Conservation (phyloP, 2,797 vertebrate species). For the Lophotriccus pileatus region DNA sequence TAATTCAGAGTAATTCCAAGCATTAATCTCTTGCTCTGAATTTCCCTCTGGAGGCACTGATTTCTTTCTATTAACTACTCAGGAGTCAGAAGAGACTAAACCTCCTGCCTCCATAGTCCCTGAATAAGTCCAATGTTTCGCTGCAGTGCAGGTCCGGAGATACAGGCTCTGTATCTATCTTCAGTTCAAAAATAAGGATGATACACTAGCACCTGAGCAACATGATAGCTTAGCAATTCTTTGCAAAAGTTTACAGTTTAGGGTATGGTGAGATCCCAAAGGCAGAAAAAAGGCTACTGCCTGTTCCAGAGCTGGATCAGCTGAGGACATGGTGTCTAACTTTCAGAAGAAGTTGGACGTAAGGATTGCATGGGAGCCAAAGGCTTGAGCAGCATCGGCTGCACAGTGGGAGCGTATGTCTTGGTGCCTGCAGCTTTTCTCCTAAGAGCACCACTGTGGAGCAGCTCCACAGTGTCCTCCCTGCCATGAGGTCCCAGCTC, state of each 20-base stretch:
- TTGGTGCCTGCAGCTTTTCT: not conserved
- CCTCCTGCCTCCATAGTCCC: not conserved
- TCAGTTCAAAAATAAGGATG: not conserved
- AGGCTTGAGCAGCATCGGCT: not conserved
- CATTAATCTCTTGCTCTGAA: not conserved
- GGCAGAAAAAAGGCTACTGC: not conserved
- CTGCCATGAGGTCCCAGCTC: not conserved
- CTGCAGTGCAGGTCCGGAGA: not conserved
- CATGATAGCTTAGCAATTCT: not conserved
- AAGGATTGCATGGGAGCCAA: not conserved
- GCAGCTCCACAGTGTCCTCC: rapidly evolving
- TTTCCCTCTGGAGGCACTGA: not conserved
- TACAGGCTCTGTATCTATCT: not conserved
- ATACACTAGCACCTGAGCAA: not conserved
- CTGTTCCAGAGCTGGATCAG: not conserved
- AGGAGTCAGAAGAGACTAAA: not conserved
- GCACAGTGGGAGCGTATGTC: not conserved
- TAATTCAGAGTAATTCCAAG: not conserved
- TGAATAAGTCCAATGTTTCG: not conserved
- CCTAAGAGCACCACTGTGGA: not conserved
- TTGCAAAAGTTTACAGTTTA: not conserved
- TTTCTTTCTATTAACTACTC: not conserved
- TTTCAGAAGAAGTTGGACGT: not conserved
- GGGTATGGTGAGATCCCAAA: not conserved
- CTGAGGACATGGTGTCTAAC: not conserved